Conservation (phyloP, 2,113 vertebrate genomes). For the Electrona antarctica region DNA sequence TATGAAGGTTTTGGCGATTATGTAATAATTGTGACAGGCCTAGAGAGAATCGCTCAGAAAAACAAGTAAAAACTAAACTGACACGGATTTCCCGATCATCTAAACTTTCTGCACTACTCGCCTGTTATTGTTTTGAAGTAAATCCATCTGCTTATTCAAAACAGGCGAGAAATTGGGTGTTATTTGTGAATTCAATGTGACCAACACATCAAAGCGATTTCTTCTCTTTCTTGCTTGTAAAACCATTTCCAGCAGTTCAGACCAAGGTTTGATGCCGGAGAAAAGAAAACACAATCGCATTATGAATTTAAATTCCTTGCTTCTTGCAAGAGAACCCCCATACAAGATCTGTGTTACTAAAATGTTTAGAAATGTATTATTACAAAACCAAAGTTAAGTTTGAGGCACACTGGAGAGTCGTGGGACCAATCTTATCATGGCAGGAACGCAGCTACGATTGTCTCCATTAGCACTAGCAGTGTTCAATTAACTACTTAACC, state of each 20-base stretch:
- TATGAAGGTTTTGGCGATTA: too few relatives aligned
- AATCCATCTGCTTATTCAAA: not conserved
- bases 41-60: too few relatives aligned
- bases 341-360: too few relatives aligned
- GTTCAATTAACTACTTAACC: slow-evolving; percentile 40
- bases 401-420: not conserved
- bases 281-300: not conserved
- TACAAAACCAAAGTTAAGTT: too few relatives aligned
- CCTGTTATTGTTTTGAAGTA: too few relatives aligned
- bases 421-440: slow-evolving; percentile 18
- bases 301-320: too few relatives aligned
- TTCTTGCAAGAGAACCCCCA: too few relatives aligned
- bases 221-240: not conserved
- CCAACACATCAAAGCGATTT: not conserved
- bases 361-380: too few relatives aligned
- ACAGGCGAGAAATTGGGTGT: not conserved
- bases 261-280: not conserved
- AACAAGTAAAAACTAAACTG: too few relatives aligned
- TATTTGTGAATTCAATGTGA: not conserved
- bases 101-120: too few relatives aligned
- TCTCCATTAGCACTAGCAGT: slow-evolving; percentile 47
- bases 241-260: not conserved
- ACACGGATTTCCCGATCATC: too few relatives aligned
- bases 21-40: too few relatives aligned
- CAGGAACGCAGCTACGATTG: slow-evolving; percentile 9